These are phyloP conservation scores for Tenthredo distinguenda DNA, from an alignment of 2,888 invertebrate species.

Conservation along the genomic window DNA sequence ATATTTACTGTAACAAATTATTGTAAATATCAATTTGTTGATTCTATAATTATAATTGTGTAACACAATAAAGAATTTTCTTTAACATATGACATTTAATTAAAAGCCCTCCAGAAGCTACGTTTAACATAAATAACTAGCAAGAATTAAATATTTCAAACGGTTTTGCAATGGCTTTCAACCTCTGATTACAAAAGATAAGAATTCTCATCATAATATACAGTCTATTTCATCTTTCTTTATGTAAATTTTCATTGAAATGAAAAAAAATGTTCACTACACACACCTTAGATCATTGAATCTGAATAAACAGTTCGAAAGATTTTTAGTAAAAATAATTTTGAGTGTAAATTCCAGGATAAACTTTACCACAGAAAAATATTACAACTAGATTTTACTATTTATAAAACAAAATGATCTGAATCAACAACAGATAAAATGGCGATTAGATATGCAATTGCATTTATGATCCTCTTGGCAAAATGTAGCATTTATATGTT, in stretches of 20 bases:
- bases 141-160: not conserved
- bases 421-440: slow-evolving; percentile 5
- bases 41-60: not conserved
- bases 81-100: slow-evolving; percentile 2
- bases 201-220: not conserved
- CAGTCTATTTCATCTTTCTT: not conserved
- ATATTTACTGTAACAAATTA: not conserved
- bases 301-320: not conserved
- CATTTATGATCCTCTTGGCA: slow-evolving; percentile 25
- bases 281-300: not conserved
- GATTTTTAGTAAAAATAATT: not conserved
- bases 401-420: slow-evolving; percentile 13
- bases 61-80: slow-evolving; percentile 29
- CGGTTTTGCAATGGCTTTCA: not conserved
- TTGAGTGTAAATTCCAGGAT: not conserved
- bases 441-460: slow-evolving; percentile 42
- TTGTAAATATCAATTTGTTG: slow-evolving; percentile 16
- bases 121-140: not conserved
- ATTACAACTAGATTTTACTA: not conserved
- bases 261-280: not conserved
- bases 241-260: not conserved
- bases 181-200: not conserved
- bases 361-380: not conserved
- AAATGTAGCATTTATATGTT: slow-evolving; percentile 45
- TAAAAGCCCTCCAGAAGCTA: not conserved